phyloP scores from a whole-genome alignment of 2,797 vertebrate genomes.

The Amblyraja radiata region DNA sequence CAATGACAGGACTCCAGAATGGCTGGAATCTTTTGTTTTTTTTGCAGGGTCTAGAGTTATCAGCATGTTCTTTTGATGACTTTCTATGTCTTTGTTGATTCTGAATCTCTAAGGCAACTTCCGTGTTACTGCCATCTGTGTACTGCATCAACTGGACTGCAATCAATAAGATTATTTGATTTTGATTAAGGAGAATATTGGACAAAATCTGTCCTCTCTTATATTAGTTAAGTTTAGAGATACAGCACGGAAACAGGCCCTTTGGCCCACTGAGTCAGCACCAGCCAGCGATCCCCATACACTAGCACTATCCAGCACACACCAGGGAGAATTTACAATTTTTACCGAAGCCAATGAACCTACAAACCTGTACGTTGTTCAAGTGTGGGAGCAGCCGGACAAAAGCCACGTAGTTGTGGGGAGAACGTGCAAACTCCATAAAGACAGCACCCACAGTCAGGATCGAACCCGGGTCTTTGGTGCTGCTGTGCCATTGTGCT shows the following conservation, averaged over 20 bases:
- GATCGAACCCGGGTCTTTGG: too few species aligned
- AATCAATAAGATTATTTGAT: neutral
- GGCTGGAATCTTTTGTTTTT: neutral
- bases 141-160: neutral
- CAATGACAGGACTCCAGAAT: neutral
- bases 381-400: too few species aligned
- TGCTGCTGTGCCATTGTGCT: too few species aligned
- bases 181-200: neutral
- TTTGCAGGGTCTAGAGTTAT: neutral
- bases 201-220: neutral
- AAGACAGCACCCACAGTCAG: too few species aligned
- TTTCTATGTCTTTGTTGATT: neutral
- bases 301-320: too few species aligned
- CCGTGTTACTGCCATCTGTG: neutral
- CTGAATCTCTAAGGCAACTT: neutral
- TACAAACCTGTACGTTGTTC: too few species aligned
- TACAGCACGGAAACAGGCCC: neutral
- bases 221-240: too few species aligned
- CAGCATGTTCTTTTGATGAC: neutral
- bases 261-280: neutral
- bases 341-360: too few species aligned
- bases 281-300: too few species aligned
- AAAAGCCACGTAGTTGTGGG: too few species aligned
- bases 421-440: too few species aligned
- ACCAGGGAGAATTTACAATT: too few species aligned